phyloP scores from a whole-genome alignment of 2,888 invertebrate genomes.

The Plusia festucae region DNA sequence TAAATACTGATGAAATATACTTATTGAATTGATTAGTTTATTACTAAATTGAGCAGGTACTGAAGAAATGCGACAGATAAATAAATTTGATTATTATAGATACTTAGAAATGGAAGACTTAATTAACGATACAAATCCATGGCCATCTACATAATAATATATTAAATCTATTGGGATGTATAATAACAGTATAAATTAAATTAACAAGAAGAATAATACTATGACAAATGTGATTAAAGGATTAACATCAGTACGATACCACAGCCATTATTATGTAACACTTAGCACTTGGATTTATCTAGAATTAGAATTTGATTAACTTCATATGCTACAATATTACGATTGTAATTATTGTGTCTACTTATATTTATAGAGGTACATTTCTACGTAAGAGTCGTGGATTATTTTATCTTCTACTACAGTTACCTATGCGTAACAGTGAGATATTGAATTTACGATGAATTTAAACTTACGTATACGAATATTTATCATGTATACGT shows the following conservation, averaged over 20 bases:
- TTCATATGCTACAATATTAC: slow-evolving; percentile 60
- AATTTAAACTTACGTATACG: slow-evolving; percentile 70
- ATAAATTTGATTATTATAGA: slow-evolving; percentile 71
- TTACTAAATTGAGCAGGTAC: slow-evolving; percentile 80
- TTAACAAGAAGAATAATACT: slow-evolving; percentile 70
- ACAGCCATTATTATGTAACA: slow-evolving; percentile 87
- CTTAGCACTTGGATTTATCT: slow-evolving; percentile 84
- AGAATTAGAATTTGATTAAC: slow-evolving; percentile 73
- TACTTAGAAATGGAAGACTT: slow-evolving; percentile 87
- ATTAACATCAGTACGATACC: slow-evolving; percentile 86
- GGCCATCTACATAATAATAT: slow-evolving; percentile 75
- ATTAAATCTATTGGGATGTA: slow-evolving; percentile 72
- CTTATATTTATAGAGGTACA: slow-evolving; percentile 55
- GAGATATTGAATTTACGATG: slow-evolving; percentile 45
- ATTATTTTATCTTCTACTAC: slow-evolving; percentile 54
- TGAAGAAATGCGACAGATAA: slow-evolving; percentile 74
- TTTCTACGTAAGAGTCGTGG: slow-evolving; percentile 61
- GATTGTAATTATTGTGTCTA: slow-evolving; percentile 66
- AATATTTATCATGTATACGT: slow-evolving; percentile 65
- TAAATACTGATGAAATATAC: slow-evolving; percentile 54
- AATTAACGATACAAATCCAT: slow-evolving; percentile 84
- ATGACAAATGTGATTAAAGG: slow-evolving; percentile 77
- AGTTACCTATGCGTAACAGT: slow-evolving; percentile 35
- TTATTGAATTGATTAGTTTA: slow-evolving; percentile 69
- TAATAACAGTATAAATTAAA: slow-evolving; percentile 68